Evolutionary conservation across 2,113 vertebrate genomes (phyloP).

Genomic region (Theropithecus gelada): DNA sequence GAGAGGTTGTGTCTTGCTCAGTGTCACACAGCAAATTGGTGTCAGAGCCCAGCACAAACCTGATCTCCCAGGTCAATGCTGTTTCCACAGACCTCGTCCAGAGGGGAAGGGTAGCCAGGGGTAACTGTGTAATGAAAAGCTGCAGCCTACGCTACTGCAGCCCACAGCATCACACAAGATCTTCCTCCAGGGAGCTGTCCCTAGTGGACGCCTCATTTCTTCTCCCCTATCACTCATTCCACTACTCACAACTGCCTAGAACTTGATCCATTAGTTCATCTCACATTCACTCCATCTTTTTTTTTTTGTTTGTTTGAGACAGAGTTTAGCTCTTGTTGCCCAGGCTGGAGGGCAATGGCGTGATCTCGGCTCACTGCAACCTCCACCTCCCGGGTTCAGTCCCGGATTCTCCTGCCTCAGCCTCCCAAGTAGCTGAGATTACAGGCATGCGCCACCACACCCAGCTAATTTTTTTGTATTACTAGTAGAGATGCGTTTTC

Average conservation of each 20-base stretch:
- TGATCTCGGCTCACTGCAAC: too few relatives aligned
- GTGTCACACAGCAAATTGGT: neutral
- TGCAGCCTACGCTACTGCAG: neutral
- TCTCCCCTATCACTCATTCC: neutral
- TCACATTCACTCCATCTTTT: neutral
- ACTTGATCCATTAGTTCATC: neutral
- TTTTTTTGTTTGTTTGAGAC: too few relatives aligned
- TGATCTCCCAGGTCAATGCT: neutral
- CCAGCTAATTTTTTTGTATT: too few relatives aligned
- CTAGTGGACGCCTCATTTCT: neutral
- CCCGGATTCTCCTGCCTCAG: too few relatives aligned
- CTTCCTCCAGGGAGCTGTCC: neutral
- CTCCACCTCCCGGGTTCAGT: too few relatives aligned
- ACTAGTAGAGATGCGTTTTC: too few relatives aligned
- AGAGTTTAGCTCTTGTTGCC: too few relatives aligned
- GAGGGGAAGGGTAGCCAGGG: neutral
- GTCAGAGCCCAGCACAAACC: neutral
- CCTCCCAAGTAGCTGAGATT: too few relatives aligned
- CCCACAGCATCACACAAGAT: neutral
- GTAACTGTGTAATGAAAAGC: neutral
- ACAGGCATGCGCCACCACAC: too few relatives aligned
- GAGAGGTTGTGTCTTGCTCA: neutral
- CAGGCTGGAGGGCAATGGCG: too few relatives aligned
- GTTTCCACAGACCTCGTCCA: neutral
- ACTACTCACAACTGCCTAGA: neutral